These are phyloP conservation scores for Centrocercus urophasianus DNA, from an alignment of 2,113 vertebrate species.

Conservation along the genomic window DNA sequence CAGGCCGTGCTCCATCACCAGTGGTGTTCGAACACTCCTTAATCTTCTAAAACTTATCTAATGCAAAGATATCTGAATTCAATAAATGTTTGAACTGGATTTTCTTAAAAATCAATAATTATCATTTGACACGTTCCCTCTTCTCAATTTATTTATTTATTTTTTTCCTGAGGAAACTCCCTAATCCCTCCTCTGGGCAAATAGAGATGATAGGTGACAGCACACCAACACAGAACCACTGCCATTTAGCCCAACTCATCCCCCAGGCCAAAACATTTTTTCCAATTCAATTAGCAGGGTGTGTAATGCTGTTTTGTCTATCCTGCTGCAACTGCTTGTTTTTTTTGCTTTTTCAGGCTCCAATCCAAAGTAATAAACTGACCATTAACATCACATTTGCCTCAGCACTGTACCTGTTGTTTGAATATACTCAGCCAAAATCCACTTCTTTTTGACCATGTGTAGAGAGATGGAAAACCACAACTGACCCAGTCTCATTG, in stretches of 20 bases:
- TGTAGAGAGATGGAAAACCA: fast-evolving
- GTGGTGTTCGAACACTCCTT: neutral
- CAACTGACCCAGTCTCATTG: fast-evolving
- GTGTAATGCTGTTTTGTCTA: neutral
- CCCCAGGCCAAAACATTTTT: neutral
- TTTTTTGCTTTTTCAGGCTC: neutral
- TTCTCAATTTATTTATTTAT: neutral
- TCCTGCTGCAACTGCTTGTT: neutral
- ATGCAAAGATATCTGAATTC: neutral
- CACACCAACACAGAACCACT: neutral
- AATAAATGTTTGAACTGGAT: neutral
- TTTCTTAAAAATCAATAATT: neutral
- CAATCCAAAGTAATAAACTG: neutral
- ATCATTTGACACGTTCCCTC: neutral
- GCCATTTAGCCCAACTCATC: neutral
- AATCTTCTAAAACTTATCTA: neutral
- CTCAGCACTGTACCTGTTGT: fast-evolving
- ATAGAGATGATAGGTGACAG: neutral
- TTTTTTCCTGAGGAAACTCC: fast-evolving
- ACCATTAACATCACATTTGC: fast-evolving
- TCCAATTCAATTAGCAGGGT: neutral
- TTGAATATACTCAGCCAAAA: neutral
- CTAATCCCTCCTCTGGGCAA: fast-evolving
- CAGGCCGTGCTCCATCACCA: neutral
- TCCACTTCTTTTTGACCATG: fast-evolving